A percentile compares a stretch with the other conserved stretches of the same genome.
phyloP scores from a whole-genome alignment of 2,888 invertebrate species.

The Drosophila paracracens region DNA sequence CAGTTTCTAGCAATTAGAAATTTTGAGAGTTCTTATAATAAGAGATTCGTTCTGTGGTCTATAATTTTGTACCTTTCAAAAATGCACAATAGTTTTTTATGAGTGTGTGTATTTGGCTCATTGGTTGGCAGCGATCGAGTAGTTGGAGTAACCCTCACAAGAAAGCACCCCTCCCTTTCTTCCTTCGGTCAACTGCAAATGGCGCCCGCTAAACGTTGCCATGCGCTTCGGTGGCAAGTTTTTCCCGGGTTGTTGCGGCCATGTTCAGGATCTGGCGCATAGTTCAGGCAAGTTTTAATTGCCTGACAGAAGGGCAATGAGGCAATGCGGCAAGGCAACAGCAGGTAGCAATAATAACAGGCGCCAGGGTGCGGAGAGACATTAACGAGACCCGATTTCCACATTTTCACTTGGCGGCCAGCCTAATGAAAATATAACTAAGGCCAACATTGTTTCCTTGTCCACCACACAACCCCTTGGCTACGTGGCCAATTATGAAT shows the following conservation, averaged over 20 bases:
- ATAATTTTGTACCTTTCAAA: not conserved
- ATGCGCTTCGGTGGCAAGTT: slow-evolving; percentile 70
- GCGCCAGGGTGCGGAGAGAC: slow-evolving; percentile 21
- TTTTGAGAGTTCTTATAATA: not conserved
- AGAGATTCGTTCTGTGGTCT: not conserved
- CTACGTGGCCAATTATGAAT: slow-evolving; percentile 47
- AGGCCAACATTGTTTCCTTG: not conserved
- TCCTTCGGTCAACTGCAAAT: slow-evolving; percentile 52
- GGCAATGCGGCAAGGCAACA: slow-evolving; percentile 39
- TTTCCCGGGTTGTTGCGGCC: slow-evolving; percentile 53
- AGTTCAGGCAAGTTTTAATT: slow-evolving; percentile 65
- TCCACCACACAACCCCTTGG: slow-evolving; percentile 4
- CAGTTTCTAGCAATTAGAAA: not conserved
- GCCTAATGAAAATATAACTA: slow-evolving; percentile 71
- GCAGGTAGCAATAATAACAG: slow-evolving; percentile 61
- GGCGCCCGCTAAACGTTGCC: slow-evolving; percentile 75
- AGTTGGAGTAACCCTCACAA: slow-evolving; percentile 31
- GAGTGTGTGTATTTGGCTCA: slow-evolving; percentile 1
- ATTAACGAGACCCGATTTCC: slow-evolving; percentile 45
- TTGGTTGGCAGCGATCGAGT: slow-evolving; percentile 31
- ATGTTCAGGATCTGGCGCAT: slow-evolving; percentile 34
- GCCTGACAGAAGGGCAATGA: slow-evolving; percentile 40
- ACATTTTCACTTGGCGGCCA: slow-evolving; percentile 1
- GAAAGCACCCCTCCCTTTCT: not conserved
- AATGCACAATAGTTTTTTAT: not conserved